phyloP scores from a whole-genome alignment of 1,140 invertebrate genomes.

The Galleria mellonella region DNA sequence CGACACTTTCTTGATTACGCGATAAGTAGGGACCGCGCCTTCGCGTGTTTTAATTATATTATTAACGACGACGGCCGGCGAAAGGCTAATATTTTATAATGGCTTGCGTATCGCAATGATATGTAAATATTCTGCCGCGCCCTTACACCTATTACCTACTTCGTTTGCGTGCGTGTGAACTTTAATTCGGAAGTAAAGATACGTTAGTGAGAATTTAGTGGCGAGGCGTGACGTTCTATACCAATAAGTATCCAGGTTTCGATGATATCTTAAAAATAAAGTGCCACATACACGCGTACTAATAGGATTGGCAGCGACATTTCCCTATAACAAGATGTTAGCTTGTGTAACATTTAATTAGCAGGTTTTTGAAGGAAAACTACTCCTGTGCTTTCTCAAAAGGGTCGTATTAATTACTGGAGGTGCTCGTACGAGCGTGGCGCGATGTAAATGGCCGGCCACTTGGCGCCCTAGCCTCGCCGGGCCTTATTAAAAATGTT shows the following conservation, averaged over 20 bases:
- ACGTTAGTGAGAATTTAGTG: constrained; percentile 52
- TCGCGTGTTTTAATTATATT: constrained; percentile 72
- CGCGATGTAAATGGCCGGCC: constrained; percentile 64
- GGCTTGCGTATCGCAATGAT: constrained; percentile 63
- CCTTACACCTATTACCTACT: constrained; percentile 45
- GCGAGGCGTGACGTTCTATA: constrained; percentile 48
- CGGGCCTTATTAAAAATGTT: constrained; percentile 71
- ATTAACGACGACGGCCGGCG: constrained; percentile 57
- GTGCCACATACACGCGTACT: constrained; percentile 13
- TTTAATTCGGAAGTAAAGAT: constrained; percentile 61
- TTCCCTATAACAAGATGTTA: constrained; percentile 30
- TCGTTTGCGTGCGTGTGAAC: constrained; percentile 50
- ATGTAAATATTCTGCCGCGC: constrained; percentile 69
- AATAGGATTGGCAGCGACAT: constrained; percentile 21
- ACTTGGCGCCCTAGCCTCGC: constrained; percentile 65
- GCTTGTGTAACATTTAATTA: constrained; percentile 60
- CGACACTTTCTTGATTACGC: constrained; percentile 46
- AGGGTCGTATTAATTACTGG: constrained; percentile 69
- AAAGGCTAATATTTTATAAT: constrained; percentile 71
- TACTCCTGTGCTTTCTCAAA: constrained; percentile 71
- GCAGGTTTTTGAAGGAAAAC: constrained; percentile 66
- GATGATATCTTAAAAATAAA: constrained; percentile 25
- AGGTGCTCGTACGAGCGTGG: constrained; percentile 56
- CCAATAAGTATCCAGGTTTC: constrained; percentile 12
- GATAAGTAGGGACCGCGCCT: constrained; percentile 57